Evolutionary conservation across 2,888 invertebrate genomes (phyloP).

Genomic region (Resseliella maxima): DNA sequence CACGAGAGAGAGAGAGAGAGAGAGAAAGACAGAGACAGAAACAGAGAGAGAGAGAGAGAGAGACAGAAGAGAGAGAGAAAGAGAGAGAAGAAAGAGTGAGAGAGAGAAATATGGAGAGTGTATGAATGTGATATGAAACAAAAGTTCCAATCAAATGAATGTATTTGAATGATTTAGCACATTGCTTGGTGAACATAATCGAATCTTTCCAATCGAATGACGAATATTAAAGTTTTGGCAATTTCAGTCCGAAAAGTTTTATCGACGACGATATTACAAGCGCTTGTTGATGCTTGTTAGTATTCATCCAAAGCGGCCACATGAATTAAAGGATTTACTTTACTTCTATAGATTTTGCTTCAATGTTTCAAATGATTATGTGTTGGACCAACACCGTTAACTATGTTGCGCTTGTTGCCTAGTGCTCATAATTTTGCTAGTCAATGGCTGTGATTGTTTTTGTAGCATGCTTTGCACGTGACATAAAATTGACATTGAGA

Average conservation of each 20-base stretch:
- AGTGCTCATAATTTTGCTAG: no score
- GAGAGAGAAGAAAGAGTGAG: no score
- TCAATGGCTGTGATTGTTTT: no score
- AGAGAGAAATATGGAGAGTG: no score
- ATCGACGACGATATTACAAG: background rate
- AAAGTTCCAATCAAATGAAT: background rate
- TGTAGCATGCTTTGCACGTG: background rate
- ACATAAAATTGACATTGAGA: background rate
- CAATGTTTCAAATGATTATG: background rate
- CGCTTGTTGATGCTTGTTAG: background rate
- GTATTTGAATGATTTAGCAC: background rate
- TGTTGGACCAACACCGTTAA: background rate
- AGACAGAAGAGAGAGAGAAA: no score
- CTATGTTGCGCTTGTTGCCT: no score
- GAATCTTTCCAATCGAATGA: background rate
- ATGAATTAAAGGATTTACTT: background rate
- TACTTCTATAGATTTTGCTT: background rate
- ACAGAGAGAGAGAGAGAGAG: no score
- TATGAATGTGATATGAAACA: no score
- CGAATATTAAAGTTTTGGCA: conserved; percentile 15
- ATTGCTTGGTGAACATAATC: background rate
- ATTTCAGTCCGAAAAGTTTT: background rate
- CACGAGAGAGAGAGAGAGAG: no score
- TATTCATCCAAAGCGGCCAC: background rate
- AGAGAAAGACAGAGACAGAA: no score